Evolutionary conservation across 1,140 invertebrate genomes (phyloP), one percentile per base, ranked within the genome.

Genomic region (Pygmarrhopalites habei): DNA sequence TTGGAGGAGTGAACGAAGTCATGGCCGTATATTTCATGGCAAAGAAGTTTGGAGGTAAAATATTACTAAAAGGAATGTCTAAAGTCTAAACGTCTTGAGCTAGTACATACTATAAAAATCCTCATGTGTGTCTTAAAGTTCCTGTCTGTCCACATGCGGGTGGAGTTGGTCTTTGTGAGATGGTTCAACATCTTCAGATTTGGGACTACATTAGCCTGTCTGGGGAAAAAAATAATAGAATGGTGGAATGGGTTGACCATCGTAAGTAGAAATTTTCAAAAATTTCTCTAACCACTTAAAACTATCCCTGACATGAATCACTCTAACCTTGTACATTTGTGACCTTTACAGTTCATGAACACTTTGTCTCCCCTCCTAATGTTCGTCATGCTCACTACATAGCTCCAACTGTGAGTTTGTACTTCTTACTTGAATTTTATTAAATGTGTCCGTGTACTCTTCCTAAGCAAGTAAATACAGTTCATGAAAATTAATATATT

Each of bases 101-200:
- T 15, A 41, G 4, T 43, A 58, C 41, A 26, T 5, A 10, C 23
- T 51, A 17, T 28, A 60, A 3, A 5, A 26, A 23, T 60, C 10
- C 56, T 2, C 21, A 58, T 58, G 10, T 66, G 41, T 66, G 26
- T 55, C 68, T 79, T 78, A 2, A 74, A 91, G 90, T 94, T 41
- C 90, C 90, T 72, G 88, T 95, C 0, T 93, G 90, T 75, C 92
- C 92, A 0, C 92, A 95, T 78, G 91, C 90, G 55, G 92, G 92
- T 17, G 92, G 92, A 17, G 86, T 95, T 1, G 92, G 91, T 10
- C 79, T 95, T 1, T 95, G 91, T 74, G 92, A 95, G 79, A 88
- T 93, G 83, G 88, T 95, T 2, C 90, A 94, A 71, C 92, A 95
- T 77, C 78, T 94, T 19, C 88, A 92, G 77, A 85, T 89, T 71